These are phyloP conservation scores for Dasypus novemcinctus DNA, from an alignment of 2,113 vertebrate genomes.

Conservation along the genomic window DNA sequence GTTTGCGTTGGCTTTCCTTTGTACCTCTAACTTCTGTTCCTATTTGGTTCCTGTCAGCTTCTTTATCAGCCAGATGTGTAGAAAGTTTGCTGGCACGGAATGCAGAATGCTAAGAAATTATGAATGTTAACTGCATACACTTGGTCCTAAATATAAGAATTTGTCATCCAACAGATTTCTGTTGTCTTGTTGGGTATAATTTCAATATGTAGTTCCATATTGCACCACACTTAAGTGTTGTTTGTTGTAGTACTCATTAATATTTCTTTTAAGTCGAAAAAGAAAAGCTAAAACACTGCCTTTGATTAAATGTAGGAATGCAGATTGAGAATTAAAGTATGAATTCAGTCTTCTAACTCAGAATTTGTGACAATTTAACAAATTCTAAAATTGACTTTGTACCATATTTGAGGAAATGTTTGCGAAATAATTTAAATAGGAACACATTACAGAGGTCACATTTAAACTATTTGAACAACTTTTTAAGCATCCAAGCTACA, in stretches of 20 bases:
- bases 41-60: not conserved
- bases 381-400: slow-evolving; percentile 37
- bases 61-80: slow-evolving; percentile 43
- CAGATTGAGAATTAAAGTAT: slow-evolving; percentile 14
- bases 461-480: slow-evolving; percentile 3
- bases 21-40: slow-evolving; percentile 18
- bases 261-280: slow-evolving; percentile 29
- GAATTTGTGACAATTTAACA: slow-evolving; percentile 33
- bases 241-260: not conserved
- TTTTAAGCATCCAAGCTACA: not conserved
- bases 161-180: not conserved
- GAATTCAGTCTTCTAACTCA: slow-evolving; percentile 43
- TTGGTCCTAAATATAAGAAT: slow-evolving; percentile 23
- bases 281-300: not conserved
- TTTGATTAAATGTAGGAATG: not conserved
- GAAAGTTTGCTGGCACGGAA: slow-evolving; percentile 40
- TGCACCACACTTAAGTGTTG: not conserved
- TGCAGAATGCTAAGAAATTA: not conserved
- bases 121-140: slow-evolving; percentile 11
- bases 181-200: not conserved
- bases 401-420: slow-evolving; percentile 46
- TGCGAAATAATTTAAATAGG: slow-evolving; percentile 35
- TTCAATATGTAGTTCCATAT: slow-evolving; percentile 9
- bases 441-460: not conserved
- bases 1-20: not conserved